Percentiles rank a stretch among this genome's conserved stretches.
Evolutionary conservation across 2,113 vertebrate genomes (phyloP).

Genomic region (Microtus richardsoni): DNA sequence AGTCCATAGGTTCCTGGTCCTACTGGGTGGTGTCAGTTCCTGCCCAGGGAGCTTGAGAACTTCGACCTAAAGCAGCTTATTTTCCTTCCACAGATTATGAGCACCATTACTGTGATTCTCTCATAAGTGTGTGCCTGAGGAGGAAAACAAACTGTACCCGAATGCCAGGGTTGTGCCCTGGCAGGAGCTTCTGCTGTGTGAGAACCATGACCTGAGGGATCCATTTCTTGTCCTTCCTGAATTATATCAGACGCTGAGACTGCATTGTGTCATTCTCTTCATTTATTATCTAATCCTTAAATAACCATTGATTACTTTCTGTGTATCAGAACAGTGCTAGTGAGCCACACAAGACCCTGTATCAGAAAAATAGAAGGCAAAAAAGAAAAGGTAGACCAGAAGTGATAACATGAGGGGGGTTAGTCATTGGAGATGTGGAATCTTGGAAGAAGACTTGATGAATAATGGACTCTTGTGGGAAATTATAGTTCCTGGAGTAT

Average conservation of each 20-base stretch:
- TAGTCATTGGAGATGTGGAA: not conserved
- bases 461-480: not conserved
- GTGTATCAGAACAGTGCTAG: too few relatives aligned
- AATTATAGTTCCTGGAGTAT: not conserved
- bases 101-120: not conserved
- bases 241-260: not conserved
- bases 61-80: not conserved
- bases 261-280: not conserved
- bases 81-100: not conserved
- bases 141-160: not conserved
- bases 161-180: not conserved
- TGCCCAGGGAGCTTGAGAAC: not conserved
- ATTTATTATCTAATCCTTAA: not conserved
- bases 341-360: not conserved
- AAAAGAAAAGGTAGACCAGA: not conserved
- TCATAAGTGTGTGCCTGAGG: not conserved
- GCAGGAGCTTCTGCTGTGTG: constrained; percentile 41
- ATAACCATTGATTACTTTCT: accelerated
- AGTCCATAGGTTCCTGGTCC: not conserved
- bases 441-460: too few relatives aligned
- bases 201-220: not conserved
- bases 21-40: not conserved
- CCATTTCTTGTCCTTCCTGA: not conserved
- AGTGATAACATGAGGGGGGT: not conserved
- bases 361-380: not conserved